Base-by-base conservation (phyloP, 2,797 vertebrate species). In the Arnoldichthys spilopterus region DNA sequence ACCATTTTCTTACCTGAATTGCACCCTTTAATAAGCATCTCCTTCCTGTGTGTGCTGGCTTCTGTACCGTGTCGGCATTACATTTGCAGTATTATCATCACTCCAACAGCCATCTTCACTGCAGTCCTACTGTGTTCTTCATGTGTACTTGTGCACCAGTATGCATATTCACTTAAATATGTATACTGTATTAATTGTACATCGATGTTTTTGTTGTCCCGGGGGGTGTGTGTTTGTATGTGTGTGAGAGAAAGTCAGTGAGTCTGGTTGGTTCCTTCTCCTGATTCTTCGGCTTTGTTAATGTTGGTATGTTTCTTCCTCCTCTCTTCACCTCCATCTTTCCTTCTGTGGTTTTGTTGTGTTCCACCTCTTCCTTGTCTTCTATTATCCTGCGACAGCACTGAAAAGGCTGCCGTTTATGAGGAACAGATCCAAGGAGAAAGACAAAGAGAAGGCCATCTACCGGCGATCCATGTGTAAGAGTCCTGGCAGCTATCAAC, bases 381-480 rank as follows among this genome's bases (percentile, higher is more conserved):
- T 94, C 86, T 89, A 85, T 71, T 92, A 51, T 37, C 20, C 93
- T 95, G 94, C 93, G 94, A 93, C 96, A 96, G 97, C 98, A 91
- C 93, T 98, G 94, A 99, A 99, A 96, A 96, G 96, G 95, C 96
- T 99, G 94, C 97, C 98, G 93, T 99, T 99, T 96, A 98, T 99
- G 97, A 97, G 98, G 97, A 99, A 97, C 97, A 96, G 96, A 96
- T 96, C 96, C 94, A 99, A 98, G 96, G 98, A 99, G 92, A 99
- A 99, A 95, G 98, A 99, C 97, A 94, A 96, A 95, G 94, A 91
- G 94, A 99, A 99, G 94, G 96, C 97, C 91, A 95, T 96, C 96
- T 98, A 98, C 94, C 97, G 98, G 87, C 97, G 98, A 94, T 99
- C 98, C 90, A 97, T 99, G 98, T 99, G 98, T 99, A 98, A 99